A percentile compares a stretch with the other conserved stretches of the same genome.
Evolutionary conservation across 1,140 invertebrate species (phyloP).

Genomic region (Heliconius nattereri): DNA sequence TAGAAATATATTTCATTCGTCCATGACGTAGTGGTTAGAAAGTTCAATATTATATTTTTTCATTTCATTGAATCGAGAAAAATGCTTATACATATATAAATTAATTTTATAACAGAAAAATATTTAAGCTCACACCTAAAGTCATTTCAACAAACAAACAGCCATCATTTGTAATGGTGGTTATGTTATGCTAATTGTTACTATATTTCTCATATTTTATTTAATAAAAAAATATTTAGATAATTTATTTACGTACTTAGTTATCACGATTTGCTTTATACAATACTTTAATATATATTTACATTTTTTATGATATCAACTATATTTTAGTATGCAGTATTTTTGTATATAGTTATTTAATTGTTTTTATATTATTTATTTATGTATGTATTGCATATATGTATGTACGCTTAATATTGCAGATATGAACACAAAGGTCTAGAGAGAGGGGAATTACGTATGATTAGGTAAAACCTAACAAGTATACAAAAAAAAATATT

Average conservation of each 20-base stretch:
- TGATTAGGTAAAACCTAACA: conserved; percentile 60
- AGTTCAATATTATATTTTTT: not conserved
- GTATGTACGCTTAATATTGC: conserved; percentile 56
- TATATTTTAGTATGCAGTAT: conserved; percentile 1
- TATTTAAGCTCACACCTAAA: not conserved
- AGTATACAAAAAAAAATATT: conserved; percentile 31
- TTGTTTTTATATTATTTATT: conserved; percentile 18
- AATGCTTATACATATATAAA: not conserved
- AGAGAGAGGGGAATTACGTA: conserved; percentile 54
- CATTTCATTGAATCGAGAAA: not conserved
- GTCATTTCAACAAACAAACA: not conserved
- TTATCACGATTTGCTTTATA: conserved; percentile 31
- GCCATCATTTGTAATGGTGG: not conserved
- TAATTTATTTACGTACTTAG: too few relatives aligned
- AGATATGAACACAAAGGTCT: conserved; percentile 52
- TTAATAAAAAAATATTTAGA: not conserved
- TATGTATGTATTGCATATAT: conserved; percentile 22
- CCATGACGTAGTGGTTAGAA: too few relatives aligned
- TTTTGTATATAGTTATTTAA: conserved; percentile 14
- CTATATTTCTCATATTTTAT: too few relatives aligned
- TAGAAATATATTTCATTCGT: not conserved
- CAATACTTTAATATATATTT: conserved; percentile 17
- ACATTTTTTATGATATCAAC: not conserved
- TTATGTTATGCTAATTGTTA: not conserved
- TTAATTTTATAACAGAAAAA: not conserved